A percentile compares a stretch with the other conserved stretches of the same genome.
Evolutionary conservation across 2,113 vertebrate genomes (phyloP).

Genomic region (Parus major): DNA sequence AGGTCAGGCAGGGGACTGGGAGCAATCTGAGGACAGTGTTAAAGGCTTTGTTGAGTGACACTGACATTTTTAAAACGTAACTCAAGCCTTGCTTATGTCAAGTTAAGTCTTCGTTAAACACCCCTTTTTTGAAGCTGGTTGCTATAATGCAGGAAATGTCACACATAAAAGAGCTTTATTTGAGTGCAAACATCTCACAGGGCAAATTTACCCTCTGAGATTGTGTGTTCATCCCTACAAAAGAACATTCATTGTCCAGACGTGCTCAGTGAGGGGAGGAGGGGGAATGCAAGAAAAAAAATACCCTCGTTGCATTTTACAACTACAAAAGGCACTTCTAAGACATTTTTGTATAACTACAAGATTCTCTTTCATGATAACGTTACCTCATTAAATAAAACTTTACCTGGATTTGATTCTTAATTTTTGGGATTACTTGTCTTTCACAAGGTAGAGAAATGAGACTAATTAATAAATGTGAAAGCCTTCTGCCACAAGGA

Average conservation of each 20-base stretch:
- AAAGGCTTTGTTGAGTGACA: not conserved
- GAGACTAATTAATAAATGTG: not conserved
- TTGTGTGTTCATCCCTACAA: not conserved
- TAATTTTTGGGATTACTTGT: not conserved
- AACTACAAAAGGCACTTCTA: not conserved
- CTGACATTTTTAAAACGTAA: not conserved
- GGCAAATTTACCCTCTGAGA: not conserved
- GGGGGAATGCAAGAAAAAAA: not conserved
- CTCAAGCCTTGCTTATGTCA: not conserved
- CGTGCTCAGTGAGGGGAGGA: not conserved
- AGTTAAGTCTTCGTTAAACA: not conserved
- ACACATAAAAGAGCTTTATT: constrained; percentile 5
- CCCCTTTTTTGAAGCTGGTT: not conserved
- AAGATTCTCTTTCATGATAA: not conserved
- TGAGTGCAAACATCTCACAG: constrained; percentile 5
- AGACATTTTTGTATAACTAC: not conserved
- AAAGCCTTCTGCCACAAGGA: not conserved
- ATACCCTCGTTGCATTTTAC: not conserved
- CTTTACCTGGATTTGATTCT: not conserved
- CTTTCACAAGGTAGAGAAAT: not conserved
- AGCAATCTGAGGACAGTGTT: not conserved
- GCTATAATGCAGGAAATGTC: constrained; percentile 8
- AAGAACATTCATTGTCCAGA: constrained; percentile 1
- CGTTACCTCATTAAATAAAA: not conserved
- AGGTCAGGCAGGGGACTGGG: not conserved